Base-by-base conservation (phyloP, 2,113 vertebrate genomes). In the Thalassarche chlororhynchos region DNA sequence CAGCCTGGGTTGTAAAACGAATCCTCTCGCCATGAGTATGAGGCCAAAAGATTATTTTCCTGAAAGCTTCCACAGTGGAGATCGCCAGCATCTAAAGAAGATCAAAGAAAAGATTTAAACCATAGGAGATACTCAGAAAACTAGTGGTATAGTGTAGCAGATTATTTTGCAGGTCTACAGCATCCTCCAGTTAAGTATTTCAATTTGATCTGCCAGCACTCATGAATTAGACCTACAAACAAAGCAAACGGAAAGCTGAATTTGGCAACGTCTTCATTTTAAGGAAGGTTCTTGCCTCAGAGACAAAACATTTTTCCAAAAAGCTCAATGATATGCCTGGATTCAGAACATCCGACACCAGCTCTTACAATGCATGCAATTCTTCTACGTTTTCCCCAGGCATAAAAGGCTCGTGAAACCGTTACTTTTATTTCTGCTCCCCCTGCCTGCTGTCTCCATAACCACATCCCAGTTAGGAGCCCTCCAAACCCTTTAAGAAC, bases 1-100 rank as follows among this genome's bases (percentile, higher is more conserved):
- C 94, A 98, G 23, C 90, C 80, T 31, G 98, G 98, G 87, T 96
- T 91, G 93, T 98, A 98, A 80, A 98, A 95, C n/a, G 96, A 97
- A 60, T 98, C 97, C 94, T 98, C 97, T 82, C 52, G 94, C 24
- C 97, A 89, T 9, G 95, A 87, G 42, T 90, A 96, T 4, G 96
- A 97, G 81, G 96, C 55, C 89, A 97, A 92, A 44, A 94, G 90
- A 93, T 96, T 96, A 46, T 95, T 77, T 78, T 98, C 98, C 89
- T 98, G 96, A 97, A 94, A 96, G 93, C 97, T 91, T 97, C 97
- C 98, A 66, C 89, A 96, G 79, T 92, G 55, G 91, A 98, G 21
- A 97, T 98, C 98, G 0, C 89, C 98, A 40, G 97, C 97, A 97
- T 98, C 98, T 98, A 91, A 88, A 96, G 82, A 91, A 84, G 87